Percentiles rank a stretch among this genome's conserved stretches.
These are phyloP conservation scores for Sterrhoptilus dennistouni DNA, from an alignment of 2,113 vertebrate genomes.

Conservation along the genomic window DNA sequence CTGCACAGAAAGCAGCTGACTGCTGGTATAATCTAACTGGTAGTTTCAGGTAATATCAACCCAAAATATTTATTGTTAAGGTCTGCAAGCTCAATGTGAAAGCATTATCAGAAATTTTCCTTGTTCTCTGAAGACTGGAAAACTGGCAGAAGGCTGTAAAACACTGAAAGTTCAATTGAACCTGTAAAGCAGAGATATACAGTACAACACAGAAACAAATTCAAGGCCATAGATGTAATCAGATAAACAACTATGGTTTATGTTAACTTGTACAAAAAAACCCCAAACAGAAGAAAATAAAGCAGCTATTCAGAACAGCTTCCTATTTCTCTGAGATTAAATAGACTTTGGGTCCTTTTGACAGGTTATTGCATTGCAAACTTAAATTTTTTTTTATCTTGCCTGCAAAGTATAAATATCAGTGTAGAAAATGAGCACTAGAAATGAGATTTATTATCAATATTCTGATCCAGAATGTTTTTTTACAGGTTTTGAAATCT, in stretches of 20 bases:
- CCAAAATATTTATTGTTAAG: not conserved
- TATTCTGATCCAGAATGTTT: not conserved
- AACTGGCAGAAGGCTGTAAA: not conserved
- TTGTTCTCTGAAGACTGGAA: not conserved
- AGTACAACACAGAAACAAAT: not conserved
- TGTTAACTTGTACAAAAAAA: not conserved
- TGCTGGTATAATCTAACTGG: not conserved
- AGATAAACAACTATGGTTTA: not conserved
- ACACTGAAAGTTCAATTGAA: not conserved
- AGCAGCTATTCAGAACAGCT: not conserved
- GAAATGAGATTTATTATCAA: not conserved
- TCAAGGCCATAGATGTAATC: not conserved
- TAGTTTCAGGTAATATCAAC: not conserved
- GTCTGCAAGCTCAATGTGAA: not conserved
- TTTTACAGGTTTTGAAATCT: not conserved
- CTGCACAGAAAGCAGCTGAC: not conserved
- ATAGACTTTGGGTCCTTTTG: not conserved
- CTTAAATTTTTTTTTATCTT: not conserved
- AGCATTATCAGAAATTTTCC: not conserved
- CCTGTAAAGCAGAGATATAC: not conserved
- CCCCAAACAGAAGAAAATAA: not conserved
- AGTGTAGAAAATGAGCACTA: not conserved
- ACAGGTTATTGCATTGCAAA: not conserved
- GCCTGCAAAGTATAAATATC: not conserved
- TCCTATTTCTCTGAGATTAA: not conserved